Evolutionary conservation across 2,113 vertebrate species (phyloP).

Genomic region (Brachionichthys hirsutus): DNA sequence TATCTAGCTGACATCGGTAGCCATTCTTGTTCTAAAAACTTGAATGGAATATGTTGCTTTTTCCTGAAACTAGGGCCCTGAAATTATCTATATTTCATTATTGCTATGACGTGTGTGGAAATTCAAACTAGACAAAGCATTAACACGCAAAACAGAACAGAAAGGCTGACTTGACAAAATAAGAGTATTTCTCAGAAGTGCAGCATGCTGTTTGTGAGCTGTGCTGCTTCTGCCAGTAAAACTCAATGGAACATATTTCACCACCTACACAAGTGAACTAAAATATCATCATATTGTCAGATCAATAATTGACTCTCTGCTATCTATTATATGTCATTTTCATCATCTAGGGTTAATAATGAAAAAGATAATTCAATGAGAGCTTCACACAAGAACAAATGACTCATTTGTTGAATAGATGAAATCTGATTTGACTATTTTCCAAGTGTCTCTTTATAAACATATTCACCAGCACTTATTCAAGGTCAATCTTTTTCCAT

Average conservation of each 20-base stretch:
- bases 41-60: slow-evolving; percentile 60
- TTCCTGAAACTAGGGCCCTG: slow-evolving; percentile 53
- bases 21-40: slow-evolving; percentile 36
- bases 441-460: slow-evolving; percentile 52
- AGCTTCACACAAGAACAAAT: slow-evolving; percentile 51
- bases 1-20: too few species aligned
- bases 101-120: slow-evolving; percentile 30
- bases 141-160: background rate
- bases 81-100: slow-evolving; percentile 40
- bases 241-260: slow-evolving; percentile 43
- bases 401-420: slow-evolving; percentile 33
- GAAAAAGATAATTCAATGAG: background rate
- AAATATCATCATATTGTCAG: slow-evolving; percentile 5
- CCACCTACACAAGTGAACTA: slow-evolving; percentile 35
- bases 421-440: slow-evolving; percentile 56
- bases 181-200: slow-evolving; percentile 20
- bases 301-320: slow-evolving; percentile 7
- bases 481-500: slow-evolving; percentile 50
- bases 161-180: slow-evolving; percentile 50
- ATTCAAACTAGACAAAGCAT: too few species aligned
- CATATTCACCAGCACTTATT: slow-evolving; percentile 39
- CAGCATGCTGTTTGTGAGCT: slow-evolving; percentile 20
- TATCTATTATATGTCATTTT: slow-evolving; percentile 4
- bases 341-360: background rate
- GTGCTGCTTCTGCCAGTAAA: slow-evolving; percentile 62